A percentile compares a stretch with the other conserved stretches of the same genome.
Conservation (phyloP, 2,113 vertebrate genomes). For the Toxotes chatareus region DNA sequence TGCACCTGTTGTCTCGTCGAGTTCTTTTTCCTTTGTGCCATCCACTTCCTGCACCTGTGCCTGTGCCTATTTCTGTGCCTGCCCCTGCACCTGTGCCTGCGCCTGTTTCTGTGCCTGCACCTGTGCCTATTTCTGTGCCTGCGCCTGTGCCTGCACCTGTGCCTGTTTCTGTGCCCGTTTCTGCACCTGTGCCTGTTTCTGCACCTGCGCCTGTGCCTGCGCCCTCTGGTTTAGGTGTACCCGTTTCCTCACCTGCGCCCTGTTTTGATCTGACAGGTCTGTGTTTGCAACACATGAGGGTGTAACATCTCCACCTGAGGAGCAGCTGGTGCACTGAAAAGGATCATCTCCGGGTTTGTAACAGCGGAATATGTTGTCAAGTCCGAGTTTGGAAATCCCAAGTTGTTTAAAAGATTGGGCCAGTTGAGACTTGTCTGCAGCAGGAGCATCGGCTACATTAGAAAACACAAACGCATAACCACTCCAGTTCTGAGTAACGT, state of each 20-base stretch:
- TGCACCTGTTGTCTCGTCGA: neutral
- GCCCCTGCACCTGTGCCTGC: neutral
- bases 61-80: neutral
- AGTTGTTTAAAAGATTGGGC: slow-evolving; percentile 17
- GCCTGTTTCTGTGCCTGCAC: neutral
- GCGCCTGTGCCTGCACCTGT: neutral
- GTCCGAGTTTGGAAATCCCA: slow-evolving; percentile 16
- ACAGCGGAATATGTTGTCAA: slow-evolving; percentile 48
- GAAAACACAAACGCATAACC: slow-evolving; percentile 50
- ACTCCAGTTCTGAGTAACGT: slow-evolving; percentile 22
- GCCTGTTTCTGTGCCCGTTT: neutral
- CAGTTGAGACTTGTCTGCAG: neutral
- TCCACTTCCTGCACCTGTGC: neutral
- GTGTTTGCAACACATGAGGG: slow-evolving; percentile 30
- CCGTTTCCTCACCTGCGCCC: too few relatives aligned
- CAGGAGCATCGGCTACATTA: slow-evolving; percentile 9
- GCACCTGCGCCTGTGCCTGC: too few relatives aligned
- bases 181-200: rapidly evolving
- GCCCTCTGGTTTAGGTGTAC: too few relatives aligned
- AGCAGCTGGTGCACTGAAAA: slow-evolving; percentile 51
- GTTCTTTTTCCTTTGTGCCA: neutral
- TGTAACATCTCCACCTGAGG: slow-evolving; percentile 7
- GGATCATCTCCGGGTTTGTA: slow-evolving; percentile 1
- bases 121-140: neutral
- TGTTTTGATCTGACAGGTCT: too few relatives aligned